A percentile compares a stretch with the other conserved stretches of the same genome.
These are phyloP conservation scores for Lophotriccus pileatus DNA, from an alignment of 2,797 vertebrate genomes.

Conservation along the genomic window DNA sequence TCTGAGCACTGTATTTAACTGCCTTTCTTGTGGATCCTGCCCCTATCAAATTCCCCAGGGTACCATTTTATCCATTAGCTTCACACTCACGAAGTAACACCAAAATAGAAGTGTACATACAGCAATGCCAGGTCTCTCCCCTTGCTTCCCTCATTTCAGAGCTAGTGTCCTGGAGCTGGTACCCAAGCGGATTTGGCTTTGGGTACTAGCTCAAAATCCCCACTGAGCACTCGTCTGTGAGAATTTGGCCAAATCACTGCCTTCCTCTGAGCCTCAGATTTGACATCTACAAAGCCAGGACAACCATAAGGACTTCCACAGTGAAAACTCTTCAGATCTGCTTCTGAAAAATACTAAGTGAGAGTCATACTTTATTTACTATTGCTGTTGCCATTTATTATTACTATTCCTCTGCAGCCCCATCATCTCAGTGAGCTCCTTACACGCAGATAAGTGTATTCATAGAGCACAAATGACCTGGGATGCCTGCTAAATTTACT, in stretches of 20 bases:
- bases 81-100: neutral
- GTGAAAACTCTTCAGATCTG: neutral
- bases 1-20: neutral
- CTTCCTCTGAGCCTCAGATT: neutral
- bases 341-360: neutral
- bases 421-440: neutral
- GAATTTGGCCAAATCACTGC: neutral
- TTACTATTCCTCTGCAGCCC: neutral
- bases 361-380: neutral
- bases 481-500: neutral
- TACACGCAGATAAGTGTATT: neutral
- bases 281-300: neutral
- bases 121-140: neutral
- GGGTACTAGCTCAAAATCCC: neutral
- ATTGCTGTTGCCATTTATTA: neutral
- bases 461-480: fast-evolving
- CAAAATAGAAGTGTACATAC: neutral
- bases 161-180: neutral
- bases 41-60: neutral
- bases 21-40: neutral
- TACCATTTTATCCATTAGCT: neutral
- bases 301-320: fast-evolving
- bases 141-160: neutral
- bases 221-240: neutral
- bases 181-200: neutral